Evolutionary conservation across 2,888 invertebrate species (phyloP).

Genomic region (Entomobrya proxima): DNA sequence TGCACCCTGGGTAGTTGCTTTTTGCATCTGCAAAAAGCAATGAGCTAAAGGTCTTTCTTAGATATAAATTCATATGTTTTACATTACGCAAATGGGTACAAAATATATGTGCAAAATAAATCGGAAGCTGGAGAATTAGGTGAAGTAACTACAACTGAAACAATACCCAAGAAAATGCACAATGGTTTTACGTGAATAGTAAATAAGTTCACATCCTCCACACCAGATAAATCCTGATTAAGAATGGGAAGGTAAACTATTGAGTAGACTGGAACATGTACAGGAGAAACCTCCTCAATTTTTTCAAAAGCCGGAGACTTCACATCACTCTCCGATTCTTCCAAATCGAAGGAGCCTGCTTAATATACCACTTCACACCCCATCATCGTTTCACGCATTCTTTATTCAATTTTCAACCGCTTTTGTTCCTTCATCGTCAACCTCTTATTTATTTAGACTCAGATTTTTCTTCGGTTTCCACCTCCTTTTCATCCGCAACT

Average conservation of each 20-base stretch:
- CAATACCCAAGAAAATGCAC: too few species aligned
- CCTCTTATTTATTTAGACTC: background rate
- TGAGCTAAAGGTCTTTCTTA: too few species aligned
- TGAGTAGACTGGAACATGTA: too few species aligned
- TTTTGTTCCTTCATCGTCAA: background rate
- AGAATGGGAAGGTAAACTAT: too few species aligned
- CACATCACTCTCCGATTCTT: background rate
- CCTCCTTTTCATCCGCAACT: background rate
- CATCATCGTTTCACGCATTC: background rate
- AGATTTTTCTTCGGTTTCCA: background rate
- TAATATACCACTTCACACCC: background rate
- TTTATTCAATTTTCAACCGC: background rate
- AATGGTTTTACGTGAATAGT: too few species aligned
- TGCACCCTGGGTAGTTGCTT: too few species aligned
- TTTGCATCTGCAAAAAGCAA: too few species aligned
- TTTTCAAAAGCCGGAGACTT: conserved; percentile 26
- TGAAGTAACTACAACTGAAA: too few species aligned
- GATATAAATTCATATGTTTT: too few species aligned
- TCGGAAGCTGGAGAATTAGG: too few species aligned
- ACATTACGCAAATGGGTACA: too few species aligned
- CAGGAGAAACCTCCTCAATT: conserved; percentile 20
- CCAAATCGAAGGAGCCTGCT: background rate
- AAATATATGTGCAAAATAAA: too few species aligned
- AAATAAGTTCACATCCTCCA: background rate
- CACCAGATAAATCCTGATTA: background rate